Conservation (phyloP, 2,888 invertebrate species). For the Eledone cirrhosa region DNA sequence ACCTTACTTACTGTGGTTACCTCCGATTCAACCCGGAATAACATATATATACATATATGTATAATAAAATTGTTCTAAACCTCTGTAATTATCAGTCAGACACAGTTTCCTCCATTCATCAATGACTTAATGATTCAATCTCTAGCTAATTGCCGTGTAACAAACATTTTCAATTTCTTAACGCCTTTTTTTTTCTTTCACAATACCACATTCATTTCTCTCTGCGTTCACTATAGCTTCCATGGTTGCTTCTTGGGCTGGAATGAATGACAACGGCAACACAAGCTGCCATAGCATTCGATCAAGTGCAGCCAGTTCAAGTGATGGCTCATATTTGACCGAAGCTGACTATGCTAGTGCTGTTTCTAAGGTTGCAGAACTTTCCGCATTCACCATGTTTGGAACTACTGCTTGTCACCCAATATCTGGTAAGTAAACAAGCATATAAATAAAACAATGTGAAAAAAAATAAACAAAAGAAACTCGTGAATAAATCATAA, state of each 20-base stretch:
- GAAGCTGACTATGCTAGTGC: slow-evolving; percentile 68
- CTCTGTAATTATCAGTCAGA: no score
- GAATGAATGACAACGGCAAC: slow-evolving; percentile 56
- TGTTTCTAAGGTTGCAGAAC: slow-evolving; percentile 66
- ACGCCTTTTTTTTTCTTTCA: not conserved
- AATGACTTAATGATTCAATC: no score
- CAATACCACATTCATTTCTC: not conserved
- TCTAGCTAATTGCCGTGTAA: no score
- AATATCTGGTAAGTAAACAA: slow-evolving; percentile 42
- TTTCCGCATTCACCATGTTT: slow-evolving; percentile 66
- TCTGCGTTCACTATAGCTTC: slow-evolving; percentile 41
- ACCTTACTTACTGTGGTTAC: no score
- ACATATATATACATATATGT: no score
- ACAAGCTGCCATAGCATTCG: slow-evolving; percentile 53
- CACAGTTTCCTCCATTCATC: no score
- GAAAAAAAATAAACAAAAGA: no score
- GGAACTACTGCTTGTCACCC: slow-evolving; percentile 62
- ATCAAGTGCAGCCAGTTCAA: slow-evolving; percentile 63
- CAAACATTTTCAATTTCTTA: not conserved
- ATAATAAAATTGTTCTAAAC: no score
- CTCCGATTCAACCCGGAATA: no score
- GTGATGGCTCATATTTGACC: slow-evolving; percentile 66
- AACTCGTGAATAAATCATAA: no score
- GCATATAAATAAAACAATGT: no score
- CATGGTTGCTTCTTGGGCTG: slow-evolving; percentile 54